These are phyloP conservation scores for Pygocentrus nattereri DNA, from an alignment of 2,797 vertebrate genomes.

Conservation along the genomic window DNA sequence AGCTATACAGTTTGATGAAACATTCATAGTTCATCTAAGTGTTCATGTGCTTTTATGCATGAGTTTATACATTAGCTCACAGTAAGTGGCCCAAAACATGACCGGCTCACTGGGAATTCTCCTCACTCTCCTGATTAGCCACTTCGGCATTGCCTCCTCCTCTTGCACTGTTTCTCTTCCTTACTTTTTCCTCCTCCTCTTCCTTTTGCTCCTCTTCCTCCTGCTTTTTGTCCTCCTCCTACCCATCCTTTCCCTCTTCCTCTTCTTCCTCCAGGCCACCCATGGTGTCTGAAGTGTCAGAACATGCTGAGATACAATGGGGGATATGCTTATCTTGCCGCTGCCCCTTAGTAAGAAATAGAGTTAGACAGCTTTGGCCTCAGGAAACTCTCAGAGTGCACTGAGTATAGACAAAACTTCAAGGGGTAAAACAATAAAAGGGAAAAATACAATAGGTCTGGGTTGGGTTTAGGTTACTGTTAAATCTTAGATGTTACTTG, in stretches of 20 bases:
- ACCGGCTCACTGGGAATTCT: no score
- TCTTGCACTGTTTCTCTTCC: no score
- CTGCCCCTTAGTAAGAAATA: background rate
- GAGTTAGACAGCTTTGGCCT: conserved; percentile 1
- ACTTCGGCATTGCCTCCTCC: no score
- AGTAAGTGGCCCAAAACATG: no score
- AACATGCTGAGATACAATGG: background rate
- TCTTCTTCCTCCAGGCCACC: background rate
- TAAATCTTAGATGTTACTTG: background rate
- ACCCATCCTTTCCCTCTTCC: background rate
- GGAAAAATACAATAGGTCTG: background rate
- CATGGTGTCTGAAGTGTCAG: conserved; percentile 20
- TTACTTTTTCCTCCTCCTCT: background rate
- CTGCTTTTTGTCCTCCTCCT: no score
- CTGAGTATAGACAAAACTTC: background rate
- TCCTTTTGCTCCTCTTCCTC: no score
- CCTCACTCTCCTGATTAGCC: no score
- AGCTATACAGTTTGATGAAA: no score
- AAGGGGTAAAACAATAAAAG: background rate
- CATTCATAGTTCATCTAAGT: no score
- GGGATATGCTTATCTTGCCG: conserved; percentile 14
- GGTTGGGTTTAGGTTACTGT: background rate
- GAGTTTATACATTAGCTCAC: no score
- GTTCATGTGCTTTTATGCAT: no score
- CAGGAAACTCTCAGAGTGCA: background rate